Base-by-base conservation (phyloP, 2,888 invertebrate genomes). In the Cephus spinipes region DNA sequence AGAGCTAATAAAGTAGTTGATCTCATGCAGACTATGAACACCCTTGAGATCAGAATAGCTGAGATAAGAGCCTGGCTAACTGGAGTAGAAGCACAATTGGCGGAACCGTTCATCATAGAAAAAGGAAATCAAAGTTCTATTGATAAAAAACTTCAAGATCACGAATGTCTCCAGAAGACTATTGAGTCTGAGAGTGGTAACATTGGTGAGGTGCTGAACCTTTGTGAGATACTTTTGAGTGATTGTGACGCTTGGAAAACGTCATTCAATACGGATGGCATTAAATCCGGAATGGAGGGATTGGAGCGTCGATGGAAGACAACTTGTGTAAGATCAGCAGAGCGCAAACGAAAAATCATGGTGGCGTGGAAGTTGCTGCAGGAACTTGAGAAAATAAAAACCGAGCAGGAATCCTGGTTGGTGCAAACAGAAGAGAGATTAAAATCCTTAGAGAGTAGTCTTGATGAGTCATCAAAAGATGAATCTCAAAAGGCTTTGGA, bases 271-370 rank as follows among this genome's bases (percentile, higher is more conserved):
- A 94, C 95, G 0, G 94, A 95, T 68, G 94, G 94, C 76, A 92
- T 97, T 15, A 94, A 94, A 36, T 92, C 92, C 0, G 95, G 95
- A 0, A 94, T 95, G 76, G 94, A 95, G 76, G 95, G 94, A 79
- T 92, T 97, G 15, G 96, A 97, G 85, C 95, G 94, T 87, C 94
- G 96, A 81, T 97, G 97, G 97, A 96, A 95, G 86, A 93, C 94
- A 73, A 94, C 96, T 2, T 97, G 96, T 87, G 94, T 94, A 3
- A 93, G 94, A 88, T 96, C 96, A 0, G 94, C 95, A 11, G 95
- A 95, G 77, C 93, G 95, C 3, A 96, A 96, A 89, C 93, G 94
- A 0, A 94, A 94, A 79, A 95, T 96, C 79, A 90, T 94, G 1
- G 91, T 92, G 71, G 92, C 93, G 0, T 95, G 95, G 94, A 93